Evolutionary conservation across 2,797 vertebrate species (phyloP), one percentile per base, ranked within the genome.

Genomic region (Brachymystax lenok): DNA sequence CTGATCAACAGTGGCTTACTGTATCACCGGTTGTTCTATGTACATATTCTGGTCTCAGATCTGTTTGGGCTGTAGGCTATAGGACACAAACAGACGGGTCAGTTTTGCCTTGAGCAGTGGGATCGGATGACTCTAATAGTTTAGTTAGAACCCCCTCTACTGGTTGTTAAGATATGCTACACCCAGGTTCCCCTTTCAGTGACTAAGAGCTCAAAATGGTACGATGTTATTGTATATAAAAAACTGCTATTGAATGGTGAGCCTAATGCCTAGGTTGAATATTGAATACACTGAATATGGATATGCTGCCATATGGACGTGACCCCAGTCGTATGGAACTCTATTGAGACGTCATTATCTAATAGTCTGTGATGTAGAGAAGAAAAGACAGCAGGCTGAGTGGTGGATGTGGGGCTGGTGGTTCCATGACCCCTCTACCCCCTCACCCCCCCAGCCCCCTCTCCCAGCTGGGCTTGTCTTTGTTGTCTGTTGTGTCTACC

Each of bases 381-480:
- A 35, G 6, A 1, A 21, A 24, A 1, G 1, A 83, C 90, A 84
- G 88, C 81, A 79, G 80, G 80, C 70, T 33, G 28, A 73, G 75
- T 75, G 78, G 78, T 64, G 74, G 69, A 61, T 73, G 78, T 79
- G 76, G 51, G 24, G 59, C 16, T 21, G 72, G 27, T 54, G 75
- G 83, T 77, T 0, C 61, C 24, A 13, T 90, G 89, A 91, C 88
- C 90, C 87, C 90, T 88, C 71, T 88, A 82, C 87, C 78, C 76
- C 21, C 40, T 46, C 74, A 84, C 73, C 85, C 87, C 80, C 76
- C 27, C 35, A 33, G 67, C 84, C 74, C 64, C 1, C 68, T 71
- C 75, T 75, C 73, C 87, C 89, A 92, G 89, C 89, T 91, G 91
- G 87, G 87, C 46, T 63, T 52, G 82, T 89, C 87, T 88, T 91